These are phyloP conservation scores for Barnardius zonarius DNA, from an alignment of 2,113 vertebrate genomes.

Conservation along the genomic window DNA sequence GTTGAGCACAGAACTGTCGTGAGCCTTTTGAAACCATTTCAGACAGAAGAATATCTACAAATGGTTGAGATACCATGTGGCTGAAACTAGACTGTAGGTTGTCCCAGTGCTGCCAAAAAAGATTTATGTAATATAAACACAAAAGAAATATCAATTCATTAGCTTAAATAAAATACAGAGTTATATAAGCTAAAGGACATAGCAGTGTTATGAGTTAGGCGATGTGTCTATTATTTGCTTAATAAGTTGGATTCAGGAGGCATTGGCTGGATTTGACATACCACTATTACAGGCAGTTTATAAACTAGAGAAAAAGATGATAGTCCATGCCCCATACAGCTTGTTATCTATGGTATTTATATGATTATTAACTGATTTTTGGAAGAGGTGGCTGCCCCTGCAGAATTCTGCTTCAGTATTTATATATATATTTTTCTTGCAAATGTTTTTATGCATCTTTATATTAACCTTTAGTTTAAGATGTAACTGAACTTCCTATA, in stretches of 20 bases:
- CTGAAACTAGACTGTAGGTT: not conserved
- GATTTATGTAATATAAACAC: not conserved
- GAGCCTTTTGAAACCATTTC: not conserved
- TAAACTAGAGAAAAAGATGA: not conserved
- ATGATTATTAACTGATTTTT: not conserved
- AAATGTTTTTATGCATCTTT: not conserved
- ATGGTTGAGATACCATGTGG: not conserved
- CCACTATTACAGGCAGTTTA: not conserved
- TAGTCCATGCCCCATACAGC: not conserved
- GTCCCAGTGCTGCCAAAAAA: not conserved
- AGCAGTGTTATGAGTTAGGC: not conserved
- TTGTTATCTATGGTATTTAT: not conserved
- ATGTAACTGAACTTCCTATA: not conserved
- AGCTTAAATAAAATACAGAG: not conserved
- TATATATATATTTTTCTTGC: not conserved
- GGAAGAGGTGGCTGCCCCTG: not conserved
- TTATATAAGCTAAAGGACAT: not conserved
- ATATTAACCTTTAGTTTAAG: not conserved
- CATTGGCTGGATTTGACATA: not conserved
- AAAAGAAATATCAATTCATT: not conserved
- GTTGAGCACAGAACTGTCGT: not conserved
- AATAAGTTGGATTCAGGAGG: not conserved
- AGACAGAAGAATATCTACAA: not conserved
- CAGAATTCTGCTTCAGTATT: not conserved
- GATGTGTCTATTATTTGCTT: not conserved